phyloP scores from a whole-genome alignment of 2,888 invertebrate species.

The Sphecodes monilicornis region DNA sequence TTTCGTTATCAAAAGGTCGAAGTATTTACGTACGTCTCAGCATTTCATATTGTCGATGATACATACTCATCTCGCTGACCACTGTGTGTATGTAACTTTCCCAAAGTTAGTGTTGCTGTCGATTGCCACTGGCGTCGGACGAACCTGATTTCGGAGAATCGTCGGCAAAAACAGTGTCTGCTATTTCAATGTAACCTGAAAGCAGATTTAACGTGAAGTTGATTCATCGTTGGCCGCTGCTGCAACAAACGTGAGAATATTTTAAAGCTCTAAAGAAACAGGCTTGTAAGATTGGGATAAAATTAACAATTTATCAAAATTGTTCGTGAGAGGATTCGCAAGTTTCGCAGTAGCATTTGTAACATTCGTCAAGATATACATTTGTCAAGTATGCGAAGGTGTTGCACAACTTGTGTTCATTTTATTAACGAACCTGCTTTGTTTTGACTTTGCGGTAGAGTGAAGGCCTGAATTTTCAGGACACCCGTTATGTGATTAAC shows the following conservation, averaged over 20 bases:
- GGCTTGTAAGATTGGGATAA: neutral
- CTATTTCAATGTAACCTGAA: neutral
- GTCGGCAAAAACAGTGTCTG: neutral
- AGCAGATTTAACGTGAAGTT: neutral
- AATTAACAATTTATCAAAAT: neutral
- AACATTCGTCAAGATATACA: neutral
- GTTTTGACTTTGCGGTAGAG: too few species aligned
- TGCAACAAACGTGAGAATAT: neutral
- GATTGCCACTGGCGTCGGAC: neutral
- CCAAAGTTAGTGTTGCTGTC: neutral
- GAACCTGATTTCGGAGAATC: neutral
- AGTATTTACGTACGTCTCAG: neutral
- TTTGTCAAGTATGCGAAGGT: too few species aligned
- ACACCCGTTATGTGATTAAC: too few species aligned
- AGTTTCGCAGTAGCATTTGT: neutral
- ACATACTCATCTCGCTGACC: neutral
- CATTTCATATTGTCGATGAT: neutral
- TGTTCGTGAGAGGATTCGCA: neutral
- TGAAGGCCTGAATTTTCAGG: too few species aligned
- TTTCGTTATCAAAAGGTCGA: neutral
- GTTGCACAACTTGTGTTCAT: too few species aligned
- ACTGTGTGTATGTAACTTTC: neutral
- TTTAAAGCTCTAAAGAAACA: neutral
- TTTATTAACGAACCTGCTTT: too few species aligned
- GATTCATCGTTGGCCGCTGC: neutral